Percentiles rank a stretch among this genome's conserved stretches.
phyloP scores from a whole-genome alignment of 2,888 invertebrate genomes.

The Hecatera dysodea region DNA sequence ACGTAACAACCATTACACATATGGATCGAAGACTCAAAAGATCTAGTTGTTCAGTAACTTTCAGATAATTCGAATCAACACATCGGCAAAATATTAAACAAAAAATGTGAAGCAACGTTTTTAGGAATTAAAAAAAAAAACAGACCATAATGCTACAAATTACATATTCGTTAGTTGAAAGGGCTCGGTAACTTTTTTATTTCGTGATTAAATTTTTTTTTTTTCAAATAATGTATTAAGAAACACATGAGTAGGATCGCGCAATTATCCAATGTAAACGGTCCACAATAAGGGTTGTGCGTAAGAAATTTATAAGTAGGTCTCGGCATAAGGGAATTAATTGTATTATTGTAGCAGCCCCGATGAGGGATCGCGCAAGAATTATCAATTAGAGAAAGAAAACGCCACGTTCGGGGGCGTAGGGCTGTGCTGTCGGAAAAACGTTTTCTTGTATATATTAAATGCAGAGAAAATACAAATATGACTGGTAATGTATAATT shows the following conservation, averaged over 20 bases:
- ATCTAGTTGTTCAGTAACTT: neutral
- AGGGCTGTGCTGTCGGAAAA: conserved; percentile 60
- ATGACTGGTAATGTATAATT: neutral
- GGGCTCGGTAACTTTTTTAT: no score
- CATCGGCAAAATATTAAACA: no score
- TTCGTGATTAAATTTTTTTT: no score
- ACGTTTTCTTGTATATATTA: conserved; percentile 6
- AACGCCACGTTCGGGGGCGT: conserved; percentile 70
- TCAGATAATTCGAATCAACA: no score
- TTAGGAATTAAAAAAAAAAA: no score
- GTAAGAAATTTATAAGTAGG: conserved; percentile 86
- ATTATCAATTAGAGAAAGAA: conserved; percentile 90
- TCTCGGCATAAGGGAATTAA: conserved; percentile 88
- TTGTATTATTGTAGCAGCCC: conserved; percentile 88
- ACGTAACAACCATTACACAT: no score
- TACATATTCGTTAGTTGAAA: neutral
- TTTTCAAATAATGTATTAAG: no score
- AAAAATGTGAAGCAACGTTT: no score
- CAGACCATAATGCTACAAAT: no score
- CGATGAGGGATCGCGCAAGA: conserved; percentile 88
- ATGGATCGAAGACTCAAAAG: neutral
- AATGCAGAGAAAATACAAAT: conserved; percentile 7
- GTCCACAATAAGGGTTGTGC: conserved; percentile 76
- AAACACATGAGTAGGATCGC: conserved; percentile 19
- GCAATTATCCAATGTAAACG: conserved; percentile 66